These are phyloP conservation scores for Mesaphorura yosii DNA, from an alignment of 1,140 invertebrate species.

Conservation along the genomic window DNA sequence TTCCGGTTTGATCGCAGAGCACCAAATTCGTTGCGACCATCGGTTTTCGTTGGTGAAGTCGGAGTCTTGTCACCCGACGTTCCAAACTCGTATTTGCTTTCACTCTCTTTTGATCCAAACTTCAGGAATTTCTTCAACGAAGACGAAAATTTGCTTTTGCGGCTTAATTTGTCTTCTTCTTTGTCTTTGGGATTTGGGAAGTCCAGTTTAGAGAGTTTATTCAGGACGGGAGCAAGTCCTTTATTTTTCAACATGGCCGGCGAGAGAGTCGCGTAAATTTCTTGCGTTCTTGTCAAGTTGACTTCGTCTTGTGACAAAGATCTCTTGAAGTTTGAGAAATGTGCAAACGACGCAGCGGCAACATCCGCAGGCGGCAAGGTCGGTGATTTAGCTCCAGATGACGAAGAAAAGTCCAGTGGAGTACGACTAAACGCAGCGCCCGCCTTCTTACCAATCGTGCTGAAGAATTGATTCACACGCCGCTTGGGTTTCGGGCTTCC, in stretches of 20 bases:
- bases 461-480: slow-evolving; percentile 32
- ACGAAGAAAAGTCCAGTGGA: not conserved
- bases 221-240: slow-evolving; percentile 24
- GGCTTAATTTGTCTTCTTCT: slow-evolving; percentile 17
- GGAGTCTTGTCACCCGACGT: too few species aligned
- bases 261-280: slow-evolving; percentile 29
- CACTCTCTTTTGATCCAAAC: slow-evolving; percentile 19
- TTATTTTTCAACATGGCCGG: slow-evolving; percentile 27
- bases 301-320: slow-evolving; percentile 28
- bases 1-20: too few species aligned
- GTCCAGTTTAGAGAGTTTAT: slow-evolving; percentile 29
- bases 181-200: slow-evolving; percentile 12
- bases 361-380: too few species aligned
- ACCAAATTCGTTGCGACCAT: too few species aligned
- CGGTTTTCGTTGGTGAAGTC: too few species aligned
- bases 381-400: not conserved
- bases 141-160: slow-evolving; percentile 27
- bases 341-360: too few species aligned
- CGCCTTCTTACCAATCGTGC: slow-evolving; percentile 31
- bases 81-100: not conserved
- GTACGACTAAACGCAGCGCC: slow-evolving; percentile 26
- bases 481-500: slow-evolving; percentile 27
- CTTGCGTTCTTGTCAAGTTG: slow-evolving; percentile 29
- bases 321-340: slow-evolving; percentile 22
- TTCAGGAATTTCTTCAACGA: slow-evolving; percentile 29